phyloP scores from a whole-genome alignment of 2,797 vertebrate species.

The Intellagama lesueurii region DNA sequence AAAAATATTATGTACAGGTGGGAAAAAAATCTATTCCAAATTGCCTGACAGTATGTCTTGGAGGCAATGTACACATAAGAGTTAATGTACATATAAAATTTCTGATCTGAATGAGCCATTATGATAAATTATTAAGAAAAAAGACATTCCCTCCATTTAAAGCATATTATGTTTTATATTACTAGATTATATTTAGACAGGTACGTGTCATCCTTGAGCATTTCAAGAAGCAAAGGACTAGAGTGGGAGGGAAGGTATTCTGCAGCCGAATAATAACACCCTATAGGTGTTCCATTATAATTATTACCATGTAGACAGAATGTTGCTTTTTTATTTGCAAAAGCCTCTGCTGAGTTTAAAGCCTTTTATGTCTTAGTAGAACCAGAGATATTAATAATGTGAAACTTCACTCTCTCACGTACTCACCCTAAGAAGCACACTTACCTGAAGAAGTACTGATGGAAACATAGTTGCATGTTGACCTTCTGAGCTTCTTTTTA shows the following conservation, averaged over 20 bases:
- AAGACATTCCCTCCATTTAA: conserved; percentile 45
- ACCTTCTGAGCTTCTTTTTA: conserved; percentile 68
- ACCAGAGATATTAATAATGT: conserved; percentile 30
- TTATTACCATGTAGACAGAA: conserved; percentile 40
- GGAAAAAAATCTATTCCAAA: not conserved
- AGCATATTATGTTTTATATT: conserved; percentile 48
- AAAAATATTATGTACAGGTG: conserved; percentile 9
- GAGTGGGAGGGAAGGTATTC: conserved; percentile 47
- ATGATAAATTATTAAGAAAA: conserved; percentile 64
- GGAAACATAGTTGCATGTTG: conserved; percentile 67
- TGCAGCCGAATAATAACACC: conserved; percentile 55
- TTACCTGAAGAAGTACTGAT: conserved; percentile 26
- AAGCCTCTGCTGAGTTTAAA: conserved; percentile 51
- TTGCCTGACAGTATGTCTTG: conserved; percentile 34
- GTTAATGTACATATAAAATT: conserved; percentile 22
- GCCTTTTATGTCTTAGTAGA: conserved; percentile 52
- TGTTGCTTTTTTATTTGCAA: conserved; percentile 62
- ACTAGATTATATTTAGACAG: conserved; percentile 64
- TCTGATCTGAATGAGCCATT: conserved; percentile 57
- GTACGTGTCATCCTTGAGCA: conserved; percentile 60
- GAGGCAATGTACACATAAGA: conserved; percentile 5
- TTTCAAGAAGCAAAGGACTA: conserved; percentile 57
- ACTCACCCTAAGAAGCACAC: conserved; percentile 37
- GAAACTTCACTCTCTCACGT: conserved; percentile 48
- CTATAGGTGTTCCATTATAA: conserved; percentile 65